Base-by-base conservation (phyloP, 1,140 invertebrate genomes). In the Nephila pilipes region DNA sequence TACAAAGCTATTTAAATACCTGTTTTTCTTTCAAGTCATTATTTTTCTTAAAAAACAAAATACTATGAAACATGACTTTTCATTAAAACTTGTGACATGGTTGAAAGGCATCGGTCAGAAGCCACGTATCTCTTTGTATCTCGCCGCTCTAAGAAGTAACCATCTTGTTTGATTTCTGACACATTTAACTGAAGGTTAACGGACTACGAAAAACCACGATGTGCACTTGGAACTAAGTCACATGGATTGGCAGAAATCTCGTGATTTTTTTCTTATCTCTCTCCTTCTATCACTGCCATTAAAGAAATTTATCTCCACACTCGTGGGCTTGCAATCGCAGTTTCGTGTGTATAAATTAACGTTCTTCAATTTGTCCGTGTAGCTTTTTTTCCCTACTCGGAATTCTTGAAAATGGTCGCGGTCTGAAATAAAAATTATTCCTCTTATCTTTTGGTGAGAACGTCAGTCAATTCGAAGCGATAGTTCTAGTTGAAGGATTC, bases 221-320 rank as follows among this genome's bases (percentile, higher is more conserved):
- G 32, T 75, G 3, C 69, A 16, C 18, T 75, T 14, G 29, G 29
- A 29, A 18, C 69, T 8, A 29, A 75, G 69, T 75, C 69, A 75
- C 69, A 75, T 75, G 69, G 69, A 14, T 32, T 12, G 32, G 10
- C 29, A 16, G 69, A 46, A 46, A 29, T 75, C 69, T 75, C 69
- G 69, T 75, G 69, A 75, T 75, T 16, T 29, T n/a, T 25, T 32
- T 75, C 69, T 75, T 75, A 75, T 75, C 69, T n/a, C n/a, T n/a
- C n/a, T n/a, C n/a, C n/a, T n/a, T n/a, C n/a, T n/a, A n/a, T 20
- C 32, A 36, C 1, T 75, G 29, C 69, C 29, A 32, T 36, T 36
- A 75, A 75, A 36, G 69, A 18, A 29, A 75, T 75, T 75, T 75
- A 75, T 75, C 69, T 75, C 46, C 46, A 10, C 46, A 8, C 32